These are phyloP conservation scores for Phymastichus coffea DNA, from an alignment of 1,140 invertebrate genomes.

Conservation along the genomic window DNA sequence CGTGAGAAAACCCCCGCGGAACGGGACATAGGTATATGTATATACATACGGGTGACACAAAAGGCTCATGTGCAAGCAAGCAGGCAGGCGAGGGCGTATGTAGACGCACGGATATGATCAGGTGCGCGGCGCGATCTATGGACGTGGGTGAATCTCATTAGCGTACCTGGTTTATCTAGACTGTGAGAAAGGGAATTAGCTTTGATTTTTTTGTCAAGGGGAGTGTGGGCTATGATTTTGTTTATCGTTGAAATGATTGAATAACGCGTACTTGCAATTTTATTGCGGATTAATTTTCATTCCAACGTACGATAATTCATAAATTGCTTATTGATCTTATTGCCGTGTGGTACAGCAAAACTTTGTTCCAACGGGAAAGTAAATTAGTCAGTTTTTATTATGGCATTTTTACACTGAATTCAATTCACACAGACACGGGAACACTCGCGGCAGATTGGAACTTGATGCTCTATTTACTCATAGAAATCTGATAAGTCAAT, in stretches of 20 bases:
- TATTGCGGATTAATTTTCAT: too few relatives aligned
- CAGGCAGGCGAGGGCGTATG: neutral
- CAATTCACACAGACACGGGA: neutral
- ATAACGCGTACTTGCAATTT: too few relatives aligned
- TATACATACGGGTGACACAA: neutral
- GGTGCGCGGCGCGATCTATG: neutral
- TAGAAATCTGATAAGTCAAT: neutral
- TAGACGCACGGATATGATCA: neutral
- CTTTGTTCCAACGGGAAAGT: too few relatives aligned
- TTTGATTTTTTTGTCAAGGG: too few relatives aligned
- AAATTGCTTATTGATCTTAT: too few relatives aligned
- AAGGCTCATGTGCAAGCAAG: neutral
- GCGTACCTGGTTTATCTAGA: too few relatives aligned
- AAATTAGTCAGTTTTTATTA: too few relatives aligned
- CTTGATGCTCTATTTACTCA: conserved; percentile 8
- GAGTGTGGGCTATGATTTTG: too few relatives aligned
- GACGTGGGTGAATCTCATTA: conserved; percentile 16
- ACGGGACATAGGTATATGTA: neutral
- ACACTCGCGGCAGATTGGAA: neutral
- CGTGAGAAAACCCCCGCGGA: conserved; percentile 4
- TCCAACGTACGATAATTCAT: too few relatives aligned
- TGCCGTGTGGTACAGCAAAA: too few relatives aligned
- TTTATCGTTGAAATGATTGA: too few relatives aligned
- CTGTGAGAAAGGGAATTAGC: too few relatives aligned
- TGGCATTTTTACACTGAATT: neutral